These are phyloP conservation scores for Cephus runcator DNA, from an alignment of 2,888 invertebrate species.

Conservation along the genomic window DNA sequence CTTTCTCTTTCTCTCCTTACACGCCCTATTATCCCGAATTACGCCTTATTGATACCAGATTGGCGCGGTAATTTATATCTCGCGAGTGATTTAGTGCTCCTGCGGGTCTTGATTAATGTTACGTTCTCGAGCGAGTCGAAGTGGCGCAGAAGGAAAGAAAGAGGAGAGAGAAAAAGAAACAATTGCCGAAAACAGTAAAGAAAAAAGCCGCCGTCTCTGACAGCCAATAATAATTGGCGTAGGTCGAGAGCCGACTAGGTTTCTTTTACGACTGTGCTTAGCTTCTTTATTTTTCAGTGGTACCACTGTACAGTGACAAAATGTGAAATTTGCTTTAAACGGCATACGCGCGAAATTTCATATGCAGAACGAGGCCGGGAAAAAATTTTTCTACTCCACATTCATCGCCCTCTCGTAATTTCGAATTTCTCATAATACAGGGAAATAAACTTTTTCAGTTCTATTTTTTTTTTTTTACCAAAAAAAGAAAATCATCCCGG, in stretches of 20 bases:
- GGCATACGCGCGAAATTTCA: not conserved
- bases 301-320: not conserved
- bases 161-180: not conserved
- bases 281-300: not conserved
- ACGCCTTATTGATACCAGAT: slow-evolving; percentile 50
- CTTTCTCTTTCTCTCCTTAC: slow-evolving; percentile 20
- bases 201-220: not conserved
- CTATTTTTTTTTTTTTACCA: too few species aligned
- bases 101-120: not conserved
- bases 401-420: not conserved
- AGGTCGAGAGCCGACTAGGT: not conserved
- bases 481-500: not conserved
- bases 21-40: slow-evolving; percentile 47
- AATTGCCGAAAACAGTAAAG: slow-evolving; percentile 23
- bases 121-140: not conserved
- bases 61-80: slow-evolving; percentile 45
- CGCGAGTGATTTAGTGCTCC: slow-evolving; percentile 36
- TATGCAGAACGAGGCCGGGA: not conserved
- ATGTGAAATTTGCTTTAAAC: not conserved
- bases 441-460: too few species aligned
- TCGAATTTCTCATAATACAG: too few species aligned
- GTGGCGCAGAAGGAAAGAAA: not conserved
- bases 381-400: not conserved
- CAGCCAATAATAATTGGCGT: not conserved
- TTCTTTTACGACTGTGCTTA: not conserved